Evolutionary conservation across 2,797 vertebrate genomes (phyloP), one percentile per base, ranked within the genome.

Genomic region (Pseudomugil gertrudae): DNA sequence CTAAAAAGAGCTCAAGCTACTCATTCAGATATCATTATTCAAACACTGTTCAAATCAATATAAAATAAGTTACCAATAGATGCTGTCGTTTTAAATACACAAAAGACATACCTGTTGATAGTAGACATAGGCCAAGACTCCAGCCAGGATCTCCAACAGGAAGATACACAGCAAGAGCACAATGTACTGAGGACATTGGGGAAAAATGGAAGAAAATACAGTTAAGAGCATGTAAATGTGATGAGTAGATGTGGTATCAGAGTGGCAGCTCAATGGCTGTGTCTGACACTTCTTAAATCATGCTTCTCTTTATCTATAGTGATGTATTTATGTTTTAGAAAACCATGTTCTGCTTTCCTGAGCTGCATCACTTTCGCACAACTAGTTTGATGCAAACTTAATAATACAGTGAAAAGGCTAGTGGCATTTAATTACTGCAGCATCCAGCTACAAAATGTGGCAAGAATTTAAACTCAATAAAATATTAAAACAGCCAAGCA

Each of bases 81-180:
- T 19, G 32, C 40, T 47, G 58, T 47, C 11, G 26, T 32, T 29
- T n/a, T 5, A 23, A n/a, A 57, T 40, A 40, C 4, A 27, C 32
- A 27, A 13, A 17, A n/a, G 47, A 2, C n/a, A 89, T 90, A 99
- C 98, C 96, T 99, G 97, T 86, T 97, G 97, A 81, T 99, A 97
- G 88, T 99, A 99, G 91, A 98, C 95, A 50, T 98, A 99, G 26
- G 98, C 98, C 91, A 99, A 90, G 83, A 97, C 80, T 15, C 98
- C 97, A 13, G 98, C 96, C 63, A 99, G 93, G 84, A 98, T 91
- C 91, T 99, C 98, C 93, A 99, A 86, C 21, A 99, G 93, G 80
- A 99, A 99, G 84, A 99, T 98, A 61, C 95, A 89, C 36, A 99
- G 90, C 74, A 99, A 87, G 86, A 99, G 85, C 78, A 95, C 93